Conservation (phyloP, 1,140 invertebrate genomes). For the Wasmannia auropunctata region DNA sequence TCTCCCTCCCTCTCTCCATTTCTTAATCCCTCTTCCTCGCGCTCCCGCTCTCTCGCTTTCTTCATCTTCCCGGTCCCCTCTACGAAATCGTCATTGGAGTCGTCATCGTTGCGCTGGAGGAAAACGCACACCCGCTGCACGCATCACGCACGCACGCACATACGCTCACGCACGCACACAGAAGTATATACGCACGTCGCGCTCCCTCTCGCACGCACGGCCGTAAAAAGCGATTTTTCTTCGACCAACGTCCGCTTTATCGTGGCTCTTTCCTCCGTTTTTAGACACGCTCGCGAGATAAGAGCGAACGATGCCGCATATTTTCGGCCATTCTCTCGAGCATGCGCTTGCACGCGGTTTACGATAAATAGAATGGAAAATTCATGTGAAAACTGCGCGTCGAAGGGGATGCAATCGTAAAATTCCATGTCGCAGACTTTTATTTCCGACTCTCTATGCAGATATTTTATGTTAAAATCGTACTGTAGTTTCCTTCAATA, state of each 20-base stretch:
- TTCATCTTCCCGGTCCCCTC: slow-evolving; percentile 15
- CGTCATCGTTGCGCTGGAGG: not conserved
- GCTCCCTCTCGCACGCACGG: not conserved
- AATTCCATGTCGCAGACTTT: not conserved
- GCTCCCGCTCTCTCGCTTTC: not conserved
- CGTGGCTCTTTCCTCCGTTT: slow-evolving; percentile 18
- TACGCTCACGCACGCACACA: not conserved
- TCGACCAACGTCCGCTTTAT: slow-evolving; percentile 37
- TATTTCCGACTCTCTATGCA: too few relatives aligned
- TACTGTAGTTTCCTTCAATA: not conserved
- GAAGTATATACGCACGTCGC: too few relatives aligned
- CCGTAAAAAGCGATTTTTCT: slow-evolving; percentile 43
- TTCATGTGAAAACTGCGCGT: too few relatives aligned
- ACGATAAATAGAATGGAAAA: not conserved
- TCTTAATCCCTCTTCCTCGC: not conserved
- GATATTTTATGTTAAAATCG: not conserved
- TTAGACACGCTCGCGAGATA: slow-evolving; percentile 38
- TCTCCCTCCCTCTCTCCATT: not conserved
- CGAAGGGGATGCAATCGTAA: not conserved
- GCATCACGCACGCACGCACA: not conserved
- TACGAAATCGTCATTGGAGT: not conserved
- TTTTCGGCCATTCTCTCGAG: slow-evolving; percentile 43
- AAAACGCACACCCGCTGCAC: not conserved
- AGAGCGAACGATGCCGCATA: slow-evolving; percentile 45
- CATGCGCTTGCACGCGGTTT: not conserved